These are phyloP conservation scores for Cephalopachus bancanus DNA, from an alignment of 2,797 vertebrate genomes.

Conservation along the genomic window DNA sequence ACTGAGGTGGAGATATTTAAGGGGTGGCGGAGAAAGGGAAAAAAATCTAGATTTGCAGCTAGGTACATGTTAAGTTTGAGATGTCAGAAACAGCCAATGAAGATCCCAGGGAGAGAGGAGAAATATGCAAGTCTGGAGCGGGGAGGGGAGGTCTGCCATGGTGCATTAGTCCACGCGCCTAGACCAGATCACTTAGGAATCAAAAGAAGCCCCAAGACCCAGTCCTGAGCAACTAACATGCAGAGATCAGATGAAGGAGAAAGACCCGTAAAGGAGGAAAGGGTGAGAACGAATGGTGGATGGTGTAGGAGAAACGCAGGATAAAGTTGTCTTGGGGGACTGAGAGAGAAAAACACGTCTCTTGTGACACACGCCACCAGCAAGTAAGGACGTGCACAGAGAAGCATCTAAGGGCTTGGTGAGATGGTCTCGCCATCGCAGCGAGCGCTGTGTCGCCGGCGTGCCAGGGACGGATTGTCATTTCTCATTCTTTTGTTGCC, in stretches of 20 bases:
- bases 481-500: not conserved
- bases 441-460: too few relatives aligned
- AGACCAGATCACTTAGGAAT: not conserved
- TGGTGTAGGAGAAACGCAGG: not conserved
- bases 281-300: not conserved
- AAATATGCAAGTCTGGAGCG: not conserved
- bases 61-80: not conserved
- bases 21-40: too few relatives aligned
- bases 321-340: not conserved
- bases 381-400: not conserved
- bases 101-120: not conserved
- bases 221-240: not conserved
- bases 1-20: not conserved
- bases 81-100: not conserved
- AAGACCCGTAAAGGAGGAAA: not conserved
- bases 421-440: fast-evolving
- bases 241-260: not conserved
- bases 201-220: not conserved
- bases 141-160: not conserved
- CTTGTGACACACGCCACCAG: fast-evolving
- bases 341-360: not conserved
- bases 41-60: not conserved
- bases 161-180: not conserved
- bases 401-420: not conserved
- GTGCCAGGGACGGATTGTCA: too few relatives aligned